Evolutionary conservation across 2,888 invertebrate genomes (phyloP).

Genomic region (Lasioglossum pauxillum): DNA sequence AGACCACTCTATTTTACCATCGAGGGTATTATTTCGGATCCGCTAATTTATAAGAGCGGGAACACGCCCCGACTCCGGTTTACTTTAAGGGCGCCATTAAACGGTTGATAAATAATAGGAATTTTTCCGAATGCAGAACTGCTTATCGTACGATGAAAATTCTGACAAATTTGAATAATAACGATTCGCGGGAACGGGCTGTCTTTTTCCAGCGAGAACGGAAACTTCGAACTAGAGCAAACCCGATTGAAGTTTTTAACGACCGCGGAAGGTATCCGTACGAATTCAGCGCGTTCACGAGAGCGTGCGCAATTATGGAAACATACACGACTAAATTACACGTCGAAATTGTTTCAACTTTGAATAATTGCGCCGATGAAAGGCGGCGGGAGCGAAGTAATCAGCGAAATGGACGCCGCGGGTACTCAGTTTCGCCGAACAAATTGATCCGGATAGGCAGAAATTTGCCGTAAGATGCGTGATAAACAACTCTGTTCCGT

Average conservation of each 20-base stretch:
- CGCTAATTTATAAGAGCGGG: neutral
- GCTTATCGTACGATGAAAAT: too few species aligned
- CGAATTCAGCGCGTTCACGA: neutral
- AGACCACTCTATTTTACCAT: neutral
- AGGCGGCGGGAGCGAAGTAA: conserved; percentile 46
- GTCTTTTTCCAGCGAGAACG: neutral
- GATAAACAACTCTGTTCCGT: conserved; percentile 68
- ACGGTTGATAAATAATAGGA: too few species aligned
- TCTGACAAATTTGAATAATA: too few species aligned
- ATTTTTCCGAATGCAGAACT: too few species aligned
- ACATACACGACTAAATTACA: conserved; percentile 20
- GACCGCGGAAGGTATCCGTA: neutral
- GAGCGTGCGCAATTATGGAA: conserved; percentile 2
- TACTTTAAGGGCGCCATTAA: neutral
- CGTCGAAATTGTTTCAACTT: conserved; percentile 35
- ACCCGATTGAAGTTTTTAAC: conserved; percentile 1
- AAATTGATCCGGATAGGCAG: conserved; percentile 69
- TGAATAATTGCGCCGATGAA: conserved; percentile 29
- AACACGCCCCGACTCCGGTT: neutral
- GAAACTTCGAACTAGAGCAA: neutral
- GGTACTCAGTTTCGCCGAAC: conserved; percentile 64
- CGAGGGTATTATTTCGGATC: neutral
- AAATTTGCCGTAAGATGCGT: conserved; percentile 63
- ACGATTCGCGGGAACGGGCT: too few species aligned
- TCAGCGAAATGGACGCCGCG: conserved; percentile 63